Conservation (phyloP, 2,888 invertebrate species). For the Dryococelus australis region DNA sequence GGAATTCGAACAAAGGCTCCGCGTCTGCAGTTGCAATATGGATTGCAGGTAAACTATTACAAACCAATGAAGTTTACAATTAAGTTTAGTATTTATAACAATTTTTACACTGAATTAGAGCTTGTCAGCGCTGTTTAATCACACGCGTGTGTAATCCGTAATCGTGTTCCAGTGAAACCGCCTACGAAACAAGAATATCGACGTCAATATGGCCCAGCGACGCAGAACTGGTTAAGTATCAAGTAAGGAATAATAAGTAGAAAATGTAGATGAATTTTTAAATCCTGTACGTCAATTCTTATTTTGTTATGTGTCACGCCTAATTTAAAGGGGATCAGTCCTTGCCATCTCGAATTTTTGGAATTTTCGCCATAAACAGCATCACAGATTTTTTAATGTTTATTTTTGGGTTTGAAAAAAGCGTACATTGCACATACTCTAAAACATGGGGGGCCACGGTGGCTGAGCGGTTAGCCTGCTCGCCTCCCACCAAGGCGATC, state of each 20-base stretch:
- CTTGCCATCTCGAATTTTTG: no score
- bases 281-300: no score
- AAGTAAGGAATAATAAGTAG: neutral
- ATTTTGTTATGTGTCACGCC: no score
- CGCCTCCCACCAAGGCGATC: no score
- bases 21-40: slow-evolving; percentile 46
- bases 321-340: no score
- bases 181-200: slow-evolving; percentile 45
- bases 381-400: no score
- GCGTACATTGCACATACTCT: no score
- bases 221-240: slow-evolving; percentile 43
- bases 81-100: neutral
- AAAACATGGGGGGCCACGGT: no score
- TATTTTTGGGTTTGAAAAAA: no score
- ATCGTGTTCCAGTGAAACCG: slow-evolving; percentile 42
- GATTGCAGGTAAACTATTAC: slow-evolving; percentile 43
- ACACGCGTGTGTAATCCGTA: neutral
- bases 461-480: no score
- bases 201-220: slow-evolving; percentile 46
- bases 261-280: no score
- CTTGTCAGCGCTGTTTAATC: neutral
- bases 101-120: neutral
- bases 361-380: no score
- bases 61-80: neutral
- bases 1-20: slow-evolving; percentile 42